These are phyloP conservation scores for Pelodytes ibericus DNA, from an alignment of 2,797 vertebrate genomes.

Conservation along the genomic window DNA sequence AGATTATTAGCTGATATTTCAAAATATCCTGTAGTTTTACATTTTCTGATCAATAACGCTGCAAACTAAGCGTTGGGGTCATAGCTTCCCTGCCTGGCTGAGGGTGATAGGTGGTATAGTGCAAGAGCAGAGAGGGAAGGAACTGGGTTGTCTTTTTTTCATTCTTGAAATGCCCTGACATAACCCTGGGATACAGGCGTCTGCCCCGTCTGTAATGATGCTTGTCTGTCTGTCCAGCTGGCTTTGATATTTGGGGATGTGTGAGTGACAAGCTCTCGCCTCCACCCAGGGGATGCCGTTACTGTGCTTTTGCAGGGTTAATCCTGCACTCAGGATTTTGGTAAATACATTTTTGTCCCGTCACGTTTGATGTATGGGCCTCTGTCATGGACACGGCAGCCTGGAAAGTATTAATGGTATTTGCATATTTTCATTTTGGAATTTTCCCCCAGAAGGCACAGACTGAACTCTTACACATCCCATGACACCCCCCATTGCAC, in stretches of 20 bases:
- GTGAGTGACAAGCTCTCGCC: constrained; percentile 23
- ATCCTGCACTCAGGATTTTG: constrained; percentile 43
- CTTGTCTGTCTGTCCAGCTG: not conserved
- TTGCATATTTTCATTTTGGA: constrained; percentile 67
- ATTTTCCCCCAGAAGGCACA: constrained; percentile 61
- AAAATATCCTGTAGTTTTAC: no score
- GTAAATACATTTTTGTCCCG: constrained; percentile 55
- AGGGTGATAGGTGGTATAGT: no score
- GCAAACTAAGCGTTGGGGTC: no score
- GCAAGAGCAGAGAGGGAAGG: no score
- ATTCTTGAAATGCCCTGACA: no score
- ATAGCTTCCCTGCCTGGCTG: no score
- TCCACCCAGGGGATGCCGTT: constrained; percentile 33
- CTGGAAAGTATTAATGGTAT: constrained; percentile 65
- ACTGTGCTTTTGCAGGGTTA: constrained; percentile 30
- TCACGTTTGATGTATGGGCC: constrained; percentile 64
- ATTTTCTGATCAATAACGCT: no score
- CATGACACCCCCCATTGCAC: not conserved
- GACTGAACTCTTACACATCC: constrained; percentile 29
- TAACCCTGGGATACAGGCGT: no score
- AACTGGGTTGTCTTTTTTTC: no score
- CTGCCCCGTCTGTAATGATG: not conserved
- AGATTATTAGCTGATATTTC: no score
- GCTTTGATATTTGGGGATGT: constrained; percentile 18
- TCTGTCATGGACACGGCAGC: constrained; percentile 56